A percentile compares a stretch with the other conserved stretches of the same genome.
Evolutionary conservation across 1,140 invertebrate species (phyloP).

Genomic region (Euwallacea similis): DNA sequence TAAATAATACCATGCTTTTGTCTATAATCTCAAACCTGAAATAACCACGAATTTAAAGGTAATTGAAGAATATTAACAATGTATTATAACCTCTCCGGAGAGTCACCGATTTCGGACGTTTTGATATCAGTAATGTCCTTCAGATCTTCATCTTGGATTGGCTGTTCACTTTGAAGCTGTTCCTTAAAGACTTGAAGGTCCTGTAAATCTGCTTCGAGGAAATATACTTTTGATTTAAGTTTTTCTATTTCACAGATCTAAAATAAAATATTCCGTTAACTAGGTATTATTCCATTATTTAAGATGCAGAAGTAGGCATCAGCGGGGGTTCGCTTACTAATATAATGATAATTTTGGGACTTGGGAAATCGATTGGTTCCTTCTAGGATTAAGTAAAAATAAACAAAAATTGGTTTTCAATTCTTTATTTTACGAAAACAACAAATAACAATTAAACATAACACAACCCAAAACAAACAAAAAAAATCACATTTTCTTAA

Average conservation of each 20-base stretch:
- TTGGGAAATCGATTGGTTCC: no score
- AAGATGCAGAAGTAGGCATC: background rate
- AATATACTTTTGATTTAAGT: constrained; percentile 31
- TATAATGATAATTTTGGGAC: no score
- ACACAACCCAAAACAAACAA: constrained; percentile 1
- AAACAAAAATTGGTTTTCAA: no score
- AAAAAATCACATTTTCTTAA: constrained; percentile 25
- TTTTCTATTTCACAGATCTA: constrained; percentile 30
- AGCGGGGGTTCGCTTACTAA: no score
- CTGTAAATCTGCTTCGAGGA: constrained; percentile 24
- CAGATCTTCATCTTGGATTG: background rate
- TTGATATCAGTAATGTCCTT: constrained; percentile 26
- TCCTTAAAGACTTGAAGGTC: constrained; percentile 23
- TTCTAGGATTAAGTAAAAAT: no score
- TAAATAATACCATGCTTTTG: constrained; percentile 39
- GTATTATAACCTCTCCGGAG: constrained; percentile 45
- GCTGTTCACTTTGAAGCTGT: constrained; percentile 19
- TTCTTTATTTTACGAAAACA: background rate
- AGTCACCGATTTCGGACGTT: constrained; percentile 44
- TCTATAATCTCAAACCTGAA: constrained; percentile 53
- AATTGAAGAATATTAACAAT: background rate
- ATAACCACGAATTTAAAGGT: background rate
- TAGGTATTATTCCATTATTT: background rate
- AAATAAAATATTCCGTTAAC: constrained; percentile 3
- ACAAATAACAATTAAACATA: constrained; percentile 14